Conservation (phyloP, 1,140 invertebrate species). For the Scaptomyza graminum region DNA sequence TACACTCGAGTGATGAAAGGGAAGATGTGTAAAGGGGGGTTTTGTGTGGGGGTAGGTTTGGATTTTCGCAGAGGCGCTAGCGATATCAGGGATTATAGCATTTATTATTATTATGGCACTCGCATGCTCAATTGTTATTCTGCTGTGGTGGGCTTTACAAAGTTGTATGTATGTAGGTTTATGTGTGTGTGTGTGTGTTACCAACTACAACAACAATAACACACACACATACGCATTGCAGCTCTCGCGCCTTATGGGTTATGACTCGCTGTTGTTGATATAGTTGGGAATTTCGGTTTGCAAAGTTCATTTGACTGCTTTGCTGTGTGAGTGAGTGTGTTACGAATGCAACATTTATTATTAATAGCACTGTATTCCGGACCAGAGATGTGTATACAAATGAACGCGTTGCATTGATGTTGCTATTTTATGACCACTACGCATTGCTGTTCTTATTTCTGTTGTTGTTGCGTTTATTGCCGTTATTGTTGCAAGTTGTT, state of each 20-base stretch:
- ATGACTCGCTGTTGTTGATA: constrained; percentile 22
- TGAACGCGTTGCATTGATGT: constrained; percentile 77
- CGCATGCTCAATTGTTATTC: constrained; percentile 46
- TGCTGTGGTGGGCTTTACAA: constrained; percentile 29
- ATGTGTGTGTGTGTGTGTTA: constrained; percentile 12
- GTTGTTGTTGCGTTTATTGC: constrained; percentile 4
- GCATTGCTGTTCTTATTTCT: constrained; percentile 42
- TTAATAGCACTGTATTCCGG: constrained; percentile 81
- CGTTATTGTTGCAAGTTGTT: constrained; percentile 22
- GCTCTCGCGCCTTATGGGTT: constrained; percentile 19
- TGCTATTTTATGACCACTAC: constrained; percentile 75
- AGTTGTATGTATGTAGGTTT: constrained; percentile 2
- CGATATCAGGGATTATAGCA: constrained; percentile 73
- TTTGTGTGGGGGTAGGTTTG: not conserved
- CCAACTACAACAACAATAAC: constrained; percentile 22
- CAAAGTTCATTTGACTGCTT: constrained; percentile 74
- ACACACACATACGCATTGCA: constrained; percentile 25
- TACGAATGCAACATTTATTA: constrained; percentile 71
- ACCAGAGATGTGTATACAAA: constrained; percentile 53
- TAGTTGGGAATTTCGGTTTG: constrained; percentile 57
- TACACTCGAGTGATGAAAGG: constrained; percentile 11
- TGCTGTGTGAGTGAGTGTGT: constrained; percentile 10
- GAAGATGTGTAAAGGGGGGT: not conserved
- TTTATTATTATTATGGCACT: constrained; percentile 77
- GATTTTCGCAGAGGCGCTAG: constrained; percentile 44